These are phyloP conservation scores for Drosophila cracens DNA, from an alignment of 2,888 invertebrate species.

Conservation along the genomic window DNA sequence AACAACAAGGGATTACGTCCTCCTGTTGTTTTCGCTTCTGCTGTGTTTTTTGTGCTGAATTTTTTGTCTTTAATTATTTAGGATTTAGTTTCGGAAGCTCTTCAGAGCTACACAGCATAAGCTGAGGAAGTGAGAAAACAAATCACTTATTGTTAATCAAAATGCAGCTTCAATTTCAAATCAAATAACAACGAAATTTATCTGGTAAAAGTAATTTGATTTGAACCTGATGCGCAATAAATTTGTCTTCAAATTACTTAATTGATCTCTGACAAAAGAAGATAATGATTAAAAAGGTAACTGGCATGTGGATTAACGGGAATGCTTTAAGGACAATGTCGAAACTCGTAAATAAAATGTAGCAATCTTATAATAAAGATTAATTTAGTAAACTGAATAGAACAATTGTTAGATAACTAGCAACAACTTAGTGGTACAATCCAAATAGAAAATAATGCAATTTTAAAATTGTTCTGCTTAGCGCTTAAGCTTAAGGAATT, in stretches of 20 bases:
- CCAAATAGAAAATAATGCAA: neutral
- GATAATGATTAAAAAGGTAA: neutral
- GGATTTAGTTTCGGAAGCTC: constrained; percentile 40
- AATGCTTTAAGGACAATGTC: neutral
- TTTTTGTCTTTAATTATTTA: constrained; percentile 54
- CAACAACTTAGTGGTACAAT: neutral
- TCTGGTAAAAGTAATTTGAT: constrained; percentile 51
- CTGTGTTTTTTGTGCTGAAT: constrained; percentile 44
- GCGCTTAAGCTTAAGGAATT: constrained; percentile 29
- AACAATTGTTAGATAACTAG: neutral
- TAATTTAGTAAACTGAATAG: neutral
- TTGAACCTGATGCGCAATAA: constrained; percentile 44
- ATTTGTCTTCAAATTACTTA: constrained; percentile 36
- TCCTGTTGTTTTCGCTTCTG: constrained; percentile 9
- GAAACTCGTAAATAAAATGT: neutral
- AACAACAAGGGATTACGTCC: constrained; percentile 19
- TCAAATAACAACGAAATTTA: constrained; percentile 37
- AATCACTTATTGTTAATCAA: constrained; percentile 73
- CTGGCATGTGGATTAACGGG: neutral
- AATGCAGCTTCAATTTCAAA: constrained; percentile 37
- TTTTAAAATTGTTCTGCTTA: neutral
- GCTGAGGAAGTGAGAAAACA: constrained; percentile 43
- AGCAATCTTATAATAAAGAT: neutral
- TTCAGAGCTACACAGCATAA: constrained; percentile 2
- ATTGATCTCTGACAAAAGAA: neutral